A percentile compares a stretch with the other conserved stretches of the same genome.
phyloP scores from a whole-genome alignment of 35 echinoderm and acorn worm species.

The Anneissia japonica region DNA sequence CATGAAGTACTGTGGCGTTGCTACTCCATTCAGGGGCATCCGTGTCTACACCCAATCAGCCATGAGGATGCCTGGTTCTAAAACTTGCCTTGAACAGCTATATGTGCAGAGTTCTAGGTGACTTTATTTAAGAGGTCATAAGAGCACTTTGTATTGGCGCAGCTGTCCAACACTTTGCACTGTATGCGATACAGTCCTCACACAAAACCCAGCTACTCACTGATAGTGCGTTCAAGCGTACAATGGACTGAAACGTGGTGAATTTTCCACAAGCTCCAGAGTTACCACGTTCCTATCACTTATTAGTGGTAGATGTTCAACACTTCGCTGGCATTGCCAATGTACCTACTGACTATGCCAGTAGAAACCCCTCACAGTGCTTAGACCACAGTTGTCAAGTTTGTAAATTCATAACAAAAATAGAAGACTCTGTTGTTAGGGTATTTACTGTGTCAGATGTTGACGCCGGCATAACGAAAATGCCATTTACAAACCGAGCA shows the following conservation, averaged over 20 bases:
- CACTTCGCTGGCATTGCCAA: no score
- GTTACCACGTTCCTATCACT: not conserved
- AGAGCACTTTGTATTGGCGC: no score
- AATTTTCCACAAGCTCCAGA: slow-evolving; percentile 3
- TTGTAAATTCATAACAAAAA: not conserved
- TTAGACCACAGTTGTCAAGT: not conserved
- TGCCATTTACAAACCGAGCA: slow-evolving; percentile 12
- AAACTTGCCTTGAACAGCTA: slow-evolving; percentile 51
- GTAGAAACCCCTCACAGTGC: not conserved
- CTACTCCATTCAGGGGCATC: slow-evolving; percentile 43
- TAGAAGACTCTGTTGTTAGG: no score
- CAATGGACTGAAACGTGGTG: not conserved
- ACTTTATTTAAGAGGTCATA: slow-evolving; percentile 25
- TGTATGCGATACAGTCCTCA: no score
- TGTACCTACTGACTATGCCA: no score
- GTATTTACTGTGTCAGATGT: no score
- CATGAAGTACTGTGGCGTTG: slow-evolving; percentile 45
- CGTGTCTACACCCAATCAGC: slow-evolving; percentile 49
- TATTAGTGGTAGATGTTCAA: no score
- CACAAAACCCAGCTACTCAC: no score
- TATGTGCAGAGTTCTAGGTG: slow-evolving; percentile 60
- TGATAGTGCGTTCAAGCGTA: no score
- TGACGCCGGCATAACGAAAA: not conserved
- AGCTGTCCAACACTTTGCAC: no score
- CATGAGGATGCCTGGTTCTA: slow-evolving; percentile 61